Percentiles rank a stretch among this genome's conserved stretches.
Evolutionary conservation across 2,888 invertebrate genomes (phyloP).

Genomic region (Lasioglossum lativentre): DNA sequence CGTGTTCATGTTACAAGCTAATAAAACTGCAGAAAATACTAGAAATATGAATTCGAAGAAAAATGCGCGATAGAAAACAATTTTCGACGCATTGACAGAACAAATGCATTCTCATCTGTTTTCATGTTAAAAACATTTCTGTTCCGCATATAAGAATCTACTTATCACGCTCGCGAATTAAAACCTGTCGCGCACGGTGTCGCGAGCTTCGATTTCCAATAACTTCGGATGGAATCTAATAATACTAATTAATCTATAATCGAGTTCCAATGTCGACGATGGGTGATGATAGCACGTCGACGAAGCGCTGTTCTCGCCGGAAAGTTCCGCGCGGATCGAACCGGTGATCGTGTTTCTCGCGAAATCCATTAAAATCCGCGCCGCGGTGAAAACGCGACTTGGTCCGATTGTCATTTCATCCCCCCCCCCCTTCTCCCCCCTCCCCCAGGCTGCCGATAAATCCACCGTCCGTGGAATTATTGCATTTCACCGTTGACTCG

Average conservation of each 20-base stretch:
- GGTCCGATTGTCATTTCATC: conserved; percentile 36
- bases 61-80: too few species aligned
- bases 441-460: conserved; percentile 63
- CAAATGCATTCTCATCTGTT: too few species aligned
- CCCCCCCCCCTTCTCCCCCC: too few species aligned
- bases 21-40: background rate
- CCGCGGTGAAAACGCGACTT: conserved; percentile 37
- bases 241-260: background rate
- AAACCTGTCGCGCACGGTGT: background rate
- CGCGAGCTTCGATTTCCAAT: background rate
- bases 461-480: conserved; percentile 42
- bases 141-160: too few species aligned
- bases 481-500: conserved; percentile 46
- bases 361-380: conserved; percentile 50
- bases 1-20: background rate
- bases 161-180: background rate
- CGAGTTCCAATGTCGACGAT: background rate
- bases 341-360: conserved; percentile 9
- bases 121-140: too few species aligned
- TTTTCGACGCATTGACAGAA: too few species aligned
- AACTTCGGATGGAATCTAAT: background rate
- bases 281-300: background rate
- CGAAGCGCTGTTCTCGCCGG: background rate
- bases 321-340: background rate
- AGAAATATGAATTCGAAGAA: background rate